These are phyloP conservation scores for Acromyrmex echinatior DNA, from an alignment of 1,140 invertebrate genomes.

Conservation along the genomic window DNA sequence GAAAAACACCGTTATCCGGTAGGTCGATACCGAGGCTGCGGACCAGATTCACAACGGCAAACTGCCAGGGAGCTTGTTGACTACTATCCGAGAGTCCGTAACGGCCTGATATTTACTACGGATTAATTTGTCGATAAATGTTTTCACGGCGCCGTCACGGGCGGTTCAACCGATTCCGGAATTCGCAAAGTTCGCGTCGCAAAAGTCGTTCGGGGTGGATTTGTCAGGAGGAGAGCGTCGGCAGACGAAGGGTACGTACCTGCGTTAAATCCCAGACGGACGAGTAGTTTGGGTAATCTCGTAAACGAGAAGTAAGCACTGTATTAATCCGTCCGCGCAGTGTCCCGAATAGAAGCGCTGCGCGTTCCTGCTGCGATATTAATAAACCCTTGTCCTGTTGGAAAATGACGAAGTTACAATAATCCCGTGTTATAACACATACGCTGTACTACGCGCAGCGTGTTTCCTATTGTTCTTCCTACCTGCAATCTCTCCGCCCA, in stretches of 20 bases:
- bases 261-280: conserved; percentile 75
- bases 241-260: conserved; percentile 59
- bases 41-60: conserved; percentile 55
- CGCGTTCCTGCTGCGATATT: conserved; percentile 70
- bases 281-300: conserved; percentile 78
- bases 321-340: conserved; percentile 77
- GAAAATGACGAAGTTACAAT: conserved; percentile 70
- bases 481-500: conserved; percentile 44
- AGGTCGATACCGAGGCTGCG: conserved; percentile 65
- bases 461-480: conserved; percentile 46
- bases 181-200: conserved; percentile 36
- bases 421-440: conserved; percentile 48
- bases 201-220: not conserved
- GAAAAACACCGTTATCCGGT: conserved; percentile 68
- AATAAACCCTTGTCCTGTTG: conserved; percentile 75
- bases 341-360: conserved; percentile 69
- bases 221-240: not conserved
- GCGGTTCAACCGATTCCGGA: not conserved
- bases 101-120: conserved; percentile 49
- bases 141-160: conserved; percentile 52
- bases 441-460: not conserved
- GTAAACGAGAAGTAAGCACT: conserved; percentile 80
- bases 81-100: conserved; percentile 17
- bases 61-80: conserved; percentile 57
- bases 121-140: conserved; percentile 69